These are phyloP conservation scores for Paraescarpia echinospica DNA, from an alignment of 1,140 invertebrate species.

Conservation along the genomic window DNA sequence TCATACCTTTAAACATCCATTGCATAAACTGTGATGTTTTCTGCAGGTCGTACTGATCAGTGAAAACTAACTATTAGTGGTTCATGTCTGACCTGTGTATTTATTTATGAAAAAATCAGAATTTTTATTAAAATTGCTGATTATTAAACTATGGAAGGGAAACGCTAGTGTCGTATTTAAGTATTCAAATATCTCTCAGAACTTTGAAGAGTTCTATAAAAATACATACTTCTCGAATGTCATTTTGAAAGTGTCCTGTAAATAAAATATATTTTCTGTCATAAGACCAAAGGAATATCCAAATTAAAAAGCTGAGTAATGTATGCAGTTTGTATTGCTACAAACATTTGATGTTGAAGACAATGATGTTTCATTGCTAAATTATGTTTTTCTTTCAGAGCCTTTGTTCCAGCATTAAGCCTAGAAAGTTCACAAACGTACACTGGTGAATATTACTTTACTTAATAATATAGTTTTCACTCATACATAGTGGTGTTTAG, in stretches of 20 bases:
- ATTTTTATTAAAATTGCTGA: too few relatives aligned
- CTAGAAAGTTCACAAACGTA: neutral
- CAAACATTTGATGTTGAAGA: neutral
- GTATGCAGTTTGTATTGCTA: neutral
- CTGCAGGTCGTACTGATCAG: too few relatives aligned
- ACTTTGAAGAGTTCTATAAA: neutral
- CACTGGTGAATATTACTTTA: neutral
- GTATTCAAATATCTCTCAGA: neutral
- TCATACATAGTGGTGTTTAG: neutral
- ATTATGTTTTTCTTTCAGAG: neutral
- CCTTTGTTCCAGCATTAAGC: slow-evolving; percentile 4
- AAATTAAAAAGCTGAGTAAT: neutral
- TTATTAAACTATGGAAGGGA: too few relatives aligned
- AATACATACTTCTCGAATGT: neutral
- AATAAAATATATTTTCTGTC: too few relatives aligned
- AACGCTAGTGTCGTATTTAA: too few relatives aligned
- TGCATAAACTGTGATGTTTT: too few relatives aligned
- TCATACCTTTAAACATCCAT: too few relatives aligned
- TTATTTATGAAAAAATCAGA: too few relatives aligned
- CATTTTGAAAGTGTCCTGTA: neutral
- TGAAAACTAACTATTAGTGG: too few relatives aligned
- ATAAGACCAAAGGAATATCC: too few relatives aligned
- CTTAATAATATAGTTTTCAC: neutral
- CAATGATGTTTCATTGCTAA: neutral
- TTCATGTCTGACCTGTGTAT: too few relatives aligned